Percentiles rank a stretch among this genome's conserved stretches.
These are phyloP conservation scores for Chrysogorgia sp. DNA, from an alignment of 92 coral and sea anemone genomes.

Conservation along the genomic window DNA sequence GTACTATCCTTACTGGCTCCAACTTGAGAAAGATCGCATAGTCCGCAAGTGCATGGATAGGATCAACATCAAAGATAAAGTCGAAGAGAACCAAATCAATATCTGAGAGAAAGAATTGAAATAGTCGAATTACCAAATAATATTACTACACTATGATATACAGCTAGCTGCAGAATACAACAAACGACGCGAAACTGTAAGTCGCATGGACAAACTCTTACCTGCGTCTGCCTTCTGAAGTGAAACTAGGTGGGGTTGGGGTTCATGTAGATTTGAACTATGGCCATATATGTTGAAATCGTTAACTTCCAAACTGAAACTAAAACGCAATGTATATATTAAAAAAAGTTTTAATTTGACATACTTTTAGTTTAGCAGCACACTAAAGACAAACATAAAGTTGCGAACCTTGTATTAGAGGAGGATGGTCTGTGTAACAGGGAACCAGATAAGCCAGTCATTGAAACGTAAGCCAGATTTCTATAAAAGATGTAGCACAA, in stretches of 20 bases:
- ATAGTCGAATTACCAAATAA: no score
- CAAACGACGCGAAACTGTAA: not conserved
- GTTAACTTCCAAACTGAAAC: constrained; percentile 19
- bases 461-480: constrained; percentile 28
- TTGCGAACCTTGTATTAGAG: constrained; percentile 28
- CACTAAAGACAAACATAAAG: not conserved
- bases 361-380: not conserved
- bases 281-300: constrained; percentile 34
- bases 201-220: not conserved
- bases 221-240: constrained; percentile 23
- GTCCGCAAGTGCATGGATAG: constrained; percentile 71
- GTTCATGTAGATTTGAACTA: constrained; percentile 21
- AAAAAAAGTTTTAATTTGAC: not conserved
- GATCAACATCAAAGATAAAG: constrained; percentile 75
- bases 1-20: constrained; percentile 79
- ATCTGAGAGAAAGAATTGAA: constrained; percentile 34
- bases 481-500: not conserved
- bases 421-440: constrained; percentile 36
- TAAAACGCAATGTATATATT: not conserved
- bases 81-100: constrained; percentile 66
- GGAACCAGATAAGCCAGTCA: constrained; percentile 33
- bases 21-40: constrained; percentile 74
- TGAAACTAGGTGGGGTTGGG: constrained; percentile 16
- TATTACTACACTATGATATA: not conserved
- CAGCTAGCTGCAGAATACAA: not conserved